Evolutionary conservation across 2,797 vertebrate species (phyloP), one percentile per base, ranked within the genome.

Genomic region (Ateles fusciceps): DNA sequence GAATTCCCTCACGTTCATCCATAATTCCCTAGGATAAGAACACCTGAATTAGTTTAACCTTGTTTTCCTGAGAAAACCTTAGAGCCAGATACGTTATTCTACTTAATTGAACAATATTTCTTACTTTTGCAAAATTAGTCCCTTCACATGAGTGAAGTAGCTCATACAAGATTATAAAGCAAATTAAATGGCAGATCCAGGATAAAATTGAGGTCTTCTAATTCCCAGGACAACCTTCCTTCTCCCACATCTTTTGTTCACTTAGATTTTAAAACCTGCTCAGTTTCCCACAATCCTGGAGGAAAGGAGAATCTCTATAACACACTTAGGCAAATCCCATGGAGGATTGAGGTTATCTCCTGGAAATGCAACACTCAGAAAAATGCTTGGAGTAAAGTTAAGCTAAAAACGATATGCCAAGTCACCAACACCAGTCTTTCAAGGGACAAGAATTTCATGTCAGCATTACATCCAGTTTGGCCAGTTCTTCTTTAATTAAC

Each of bases 161-260:
- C 17, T 95, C 76, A 42, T 57, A 59, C 84, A 93, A 84, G 48
- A 68, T 79, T 39, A 59, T 15, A 79, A 85, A 44, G 7, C 48
- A 93, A 91, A 97, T 90, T 79, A 97, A 97, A 97, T 76, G n/a
- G 57, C 52, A 96, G 74, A 92, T 71, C 21, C 91, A 92, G 90
- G 48, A 64, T 85, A 96, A 95, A 88, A 97, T 97, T 36, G 50
- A 95, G 92, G 17, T 76, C 95, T 97, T 97, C 83, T 85, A 26
- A 52, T 55, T 96, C 76, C 39, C 28, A 22, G 5, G 10, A 80
- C 3, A 55, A 12, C 0, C 5, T 87, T 93, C 36, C 39, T 93
- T 87, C 81, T 39, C 24, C 36, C 7, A 42, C 4, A 42, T 78
- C 19, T 14, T 84, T 92, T 64, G 2, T 50, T 85, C 30, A 68